Evolutionary conservation across 1,140 invertebrate species (phyloP).

Genomic region (Daktulosphaira vitifoliae): DNA sequence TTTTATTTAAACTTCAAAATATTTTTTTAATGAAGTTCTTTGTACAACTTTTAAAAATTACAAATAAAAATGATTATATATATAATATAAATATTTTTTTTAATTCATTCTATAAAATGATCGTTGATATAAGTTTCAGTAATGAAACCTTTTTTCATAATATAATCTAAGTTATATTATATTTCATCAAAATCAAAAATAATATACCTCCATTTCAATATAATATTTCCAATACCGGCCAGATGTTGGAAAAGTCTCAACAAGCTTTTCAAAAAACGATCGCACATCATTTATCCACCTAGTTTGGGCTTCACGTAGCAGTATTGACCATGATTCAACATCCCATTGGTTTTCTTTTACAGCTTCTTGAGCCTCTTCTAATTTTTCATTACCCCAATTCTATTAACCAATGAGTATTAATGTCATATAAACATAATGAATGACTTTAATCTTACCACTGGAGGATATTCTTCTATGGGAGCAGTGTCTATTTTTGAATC

Average conservation of each 20-base stretch:
- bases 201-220: slow-evolving; percentile 94
- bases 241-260: slow-evolving; percentile 87
- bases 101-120: too few species aligned
- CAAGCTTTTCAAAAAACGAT: slow-evolving; percentile 85
- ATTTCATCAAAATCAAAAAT: too few species aligned
- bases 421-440: too few species aligned
- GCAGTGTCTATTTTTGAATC: slow-evolving; percentile 4
- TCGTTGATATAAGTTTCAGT: too few species aligned
- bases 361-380: slow-evolving; percentile 67
- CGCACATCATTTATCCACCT: slow-evolving; percentile 85
- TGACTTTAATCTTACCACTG: background rate
- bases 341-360: slow-evolving; percentile 82
- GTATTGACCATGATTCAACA: slow-evolving; percentile 91
- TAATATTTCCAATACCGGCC: slow-evolving; percentile 99
- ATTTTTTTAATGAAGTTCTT: too few species aligned
- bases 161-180: too few species aligned
- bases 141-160: too few species aligned
- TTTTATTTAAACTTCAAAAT: too few species aligned
- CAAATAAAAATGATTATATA: too few species aligned
- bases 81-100: too few species aligned
- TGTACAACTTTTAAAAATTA: too few species aligned
- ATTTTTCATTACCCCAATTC: slow-evolving; percentile 80
- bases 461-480: slow-evolving; percentile 2
- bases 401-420: slow-evolving; percentile 40
- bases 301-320: slow-evolving; percentile 84